A percentile compares a stretch with the other conserved stretches of the same genome.
These are phyloP conservation scores for Elegia similella DNA, from an alignment of 2,888 invertebrate species.

Conservation along the genomic window DNA sequence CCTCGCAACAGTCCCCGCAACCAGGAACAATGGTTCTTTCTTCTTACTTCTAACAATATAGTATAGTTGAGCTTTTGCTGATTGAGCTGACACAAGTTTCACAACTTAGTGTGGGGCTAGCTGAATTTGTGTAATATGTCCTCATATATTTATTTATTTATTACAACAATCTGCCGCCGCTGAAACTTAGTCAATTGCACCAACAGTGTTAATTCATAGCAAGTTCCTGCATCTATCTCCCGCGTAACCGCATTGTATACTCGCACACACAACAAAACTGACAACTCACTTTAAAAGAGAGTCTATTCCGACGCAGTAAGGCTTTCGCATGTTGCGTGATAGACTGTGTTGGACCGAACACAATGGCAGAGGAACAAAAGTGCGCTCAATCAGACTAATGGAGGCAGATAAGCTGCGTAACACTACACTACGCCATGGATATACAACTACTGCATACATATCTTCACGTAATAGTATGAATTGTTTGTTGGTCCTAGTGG, in stretches of 20 bases:
- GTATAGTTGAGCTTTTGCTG: too few relatives aligned
- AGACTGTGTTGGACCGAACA: neutral
- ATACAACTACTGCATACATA: too few relatives aligned
- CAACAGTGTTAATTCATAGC: neutral
- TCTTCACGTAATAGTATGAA: too few relatives aligned
- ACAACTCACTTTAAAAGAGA: neutral
- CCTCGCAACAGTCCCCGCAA: too few relatives aligned
- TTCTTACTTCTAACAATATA: too few relatives aligned
- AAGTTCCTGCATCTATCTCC: neutral
- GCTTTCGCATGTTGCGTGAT: neutral
- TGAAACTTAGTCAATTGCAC: neutral
- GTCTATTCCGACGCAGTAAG: neutral
- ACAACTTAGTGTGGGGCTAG: too few relatives aligned
- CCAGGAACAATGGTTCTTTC: too few relatives aligned
- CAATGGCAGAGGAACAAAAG: conserved; percentile 10
- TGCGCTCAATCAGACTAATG: conserved; percentile 15
- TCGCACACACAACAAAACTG: neutral
- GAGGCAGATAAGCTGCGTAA: conserved; percentile 13
- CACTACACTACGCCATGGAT: neutral
- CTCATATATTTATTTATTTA: neutral
- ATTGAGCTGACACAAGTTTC: too few relatives aligned
- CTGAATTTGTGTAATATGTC: too few relatives aligned
- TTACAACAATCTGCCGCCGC: neutral
- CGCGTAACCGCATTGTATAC: neutral
- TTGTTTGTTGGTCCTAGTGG: too few relatives aligned